Evolutionary conservation across 2,888 invertebrate genomes (phyloP).

Genomic region (Dugesia japonica): DNA sequence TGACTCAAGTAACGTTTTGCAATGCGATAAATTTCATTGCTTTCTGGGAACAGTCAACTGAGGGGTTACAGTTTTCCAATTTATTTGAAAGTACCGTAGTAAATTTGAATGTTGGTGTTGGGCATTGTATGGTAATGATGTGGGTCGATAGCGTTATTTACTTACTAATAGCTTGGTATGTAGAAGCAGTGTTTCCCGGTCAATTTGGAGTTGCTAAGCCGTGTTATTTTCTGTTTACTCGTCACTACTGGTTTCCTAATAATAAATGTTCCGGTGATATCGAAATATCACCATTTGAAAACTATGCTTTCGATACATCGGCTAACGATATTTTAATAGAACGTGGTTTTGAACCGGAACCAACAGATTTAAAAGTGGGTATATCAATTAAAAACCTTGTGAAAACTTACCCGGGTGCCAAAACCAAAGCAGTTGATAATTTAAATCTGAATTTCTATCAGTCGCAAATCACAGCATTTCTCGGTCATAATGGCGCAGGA

Average conservation of each 20-base stretch:
- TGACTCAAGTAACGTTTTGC: conserved; percentile 67
- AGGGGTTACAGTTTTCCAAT: conserved; percentile 57
- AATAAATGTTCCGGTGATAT: background rate
- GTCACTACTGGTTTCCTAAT: conserved; percentile 37
- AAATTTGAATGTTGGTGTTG: conserved; percentile 54
- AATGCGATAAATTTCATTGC: conserved; percentile 63
- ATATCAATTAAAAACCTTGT: conserved; percentile 60
- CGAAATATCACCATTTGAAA: background rate
- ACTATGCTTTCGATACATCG: conserved; percentile 51
- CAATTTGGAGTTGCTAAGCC: conserved; percentile 39
- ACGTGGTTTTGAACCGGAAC: conserved; percentile 50
- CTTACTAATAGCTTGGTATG: conserved; percentile 45
- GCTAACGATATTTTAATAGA: background rate
- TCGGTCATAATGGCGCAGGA: conserved; percentile 70
- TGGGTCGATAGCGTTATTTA: conserved; percentile 45
- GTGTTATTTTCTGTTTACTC: conserved; percentile 39
- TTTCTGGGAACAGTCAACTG: conserved; percentile 57
- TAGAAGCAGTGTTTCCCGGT: conserved; percentile 47
- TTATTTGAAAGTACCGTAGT: conserved; percentile 51
- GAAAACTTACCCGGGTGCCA: conserved; percentile 47
- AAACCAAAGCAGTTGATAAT: conserved; percentile 53
- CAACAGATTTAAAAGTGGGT: conserved; percentile 52
- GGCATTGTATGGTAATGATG: conserved; percentile 52
- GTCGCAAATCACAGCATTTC: conserved; percentile 67
- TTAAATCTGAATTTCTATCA: conserved; percentile 64